phyloP scores from a whole-genome alignment of 2,888 invertebrate species.

The Hypomecis punctinalis region DNA sequence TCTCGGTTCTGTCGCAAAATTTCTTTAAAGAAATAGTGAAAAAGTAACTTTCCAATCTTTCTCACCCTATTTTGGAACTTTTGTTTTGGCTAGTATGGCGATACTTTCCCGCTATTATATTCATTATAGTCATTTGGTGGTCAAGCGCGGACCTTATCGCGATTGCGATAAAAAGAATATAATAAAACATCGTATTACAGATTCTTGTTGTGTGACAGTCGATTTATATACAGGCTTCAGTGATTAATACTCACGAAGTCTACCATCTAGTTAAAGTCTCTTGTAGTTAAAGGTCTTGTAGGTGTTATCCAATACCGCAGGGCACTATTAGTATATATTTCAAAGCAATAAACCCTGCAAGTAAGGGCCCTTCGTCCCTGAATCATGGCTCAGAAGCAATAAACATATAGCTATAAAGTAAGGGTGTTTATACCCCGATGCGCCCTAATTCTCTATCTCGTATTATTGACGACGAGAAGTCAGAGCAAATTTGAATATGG shows the following conservation, averaged over 20 bases:
- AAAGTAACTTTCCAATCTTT: too few relatives aligned
- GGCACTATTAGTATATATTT: slow-evolving; percentile 7
- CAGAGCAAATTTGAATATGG: slow-evolving; percentile 8
- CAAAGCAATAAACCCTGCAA: slow-evolving; percentile 5
- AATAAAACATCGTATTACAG: too few relatives aligned
- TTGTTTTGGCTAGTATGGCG: not conserved
- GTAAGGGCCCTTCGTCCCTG: slow-evolving; percentile 14
- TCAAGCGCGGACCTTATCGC: too few relatives aligned
- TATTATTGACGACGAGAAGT: slow-evolving; percentile 12
- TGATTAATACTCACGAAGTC: too few relatives aligned
- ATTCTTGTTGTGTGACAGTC: too few relatives aligned
- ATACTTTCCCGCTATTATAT: too few relatives aligned
- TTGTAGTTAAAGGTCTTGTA: not conserved
- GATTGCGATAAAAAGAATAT: too few relatives aligned
- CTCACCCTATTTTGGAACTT: not conserved
- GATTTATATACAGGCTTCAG: too few relatives aligned
- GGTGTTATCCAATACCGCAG: not conserved
- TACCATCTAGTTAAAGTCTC: not conserved
- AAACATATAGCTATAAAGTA: slow-evolving; percentile 26
- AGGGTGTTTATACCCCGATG: slow-evolving; percentile 20
- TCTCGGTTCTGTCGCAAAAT: too few relatives aligned
- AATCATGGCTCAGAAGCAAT: slow-evolving; percentile 25
- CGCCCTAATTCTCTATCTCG: slow-evolving; percentile 19
- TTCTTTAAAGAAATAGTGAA: too few relatives aligned
- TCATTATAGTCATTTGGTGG: too few relatives aligned